Evolutionary conservation across 2,113 vertebrate genomes (phyloP), one percentile per base, ranked within the genome.

Genomic region (Podarcis raffonei): DNA sequence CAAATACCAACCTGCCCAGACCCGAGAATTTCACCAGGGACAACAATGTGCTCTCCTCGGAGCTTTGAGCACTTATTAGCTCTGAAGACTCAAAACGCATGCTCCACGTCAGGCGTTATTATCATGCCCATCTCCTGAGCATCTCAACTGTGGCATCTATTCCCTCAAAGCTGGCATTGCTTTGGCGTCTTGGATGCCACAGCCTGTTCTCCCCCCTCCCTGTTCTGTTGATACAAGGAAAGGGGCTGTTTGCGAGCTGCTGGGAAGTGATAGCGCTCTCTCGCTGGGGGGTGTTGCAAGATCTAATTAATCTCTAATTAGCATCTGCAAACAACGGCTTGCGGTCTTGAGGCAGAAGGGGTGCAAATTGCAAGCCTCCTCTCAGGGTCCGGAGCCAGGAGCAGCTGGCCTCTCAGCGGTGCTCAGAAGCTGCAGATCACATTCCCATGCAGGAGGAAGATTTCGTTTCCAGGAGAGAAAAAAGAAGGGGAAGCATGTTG

Each of bases 391-490:
- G 8, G 57, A 89, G 12, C 0, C 1, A 77, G 74, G 68, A 90
- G 89, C 92, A 87, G 27, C 90, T 92, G 83, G 68, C 25, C 87
- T 9, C 27, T 22, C 83, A 80, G 88, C 0, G 16, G 42, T 84
- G 89, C 66, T 68, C 81, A 12, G 65, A n/a, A 4, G 3, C 81
- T 15, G 1, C 0, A 22, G 48, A 75, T n/a, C n/a, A 81, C 25
- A 1, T 57, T 35, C n/a, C 35, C 1, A 75, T 53, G 68, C 75
- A 0, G 0, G 12, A 69, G 39, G 32, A 4, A 0, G 15, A 2
- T 81, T 74, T 37, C 66, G 1, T 85, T 75, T 53, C 77, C n/a
- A 65, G 77, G 53, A 66, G 42, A 37, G 2, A 32, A 3, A n/a
- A n/a, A 69, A 59, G 1, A 71, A 48, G 7, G 9, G 22, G 35